Conservation (phyloP, 2,888 invertebrate species). For the Gastracanthus pulcherrimus region DNA sequence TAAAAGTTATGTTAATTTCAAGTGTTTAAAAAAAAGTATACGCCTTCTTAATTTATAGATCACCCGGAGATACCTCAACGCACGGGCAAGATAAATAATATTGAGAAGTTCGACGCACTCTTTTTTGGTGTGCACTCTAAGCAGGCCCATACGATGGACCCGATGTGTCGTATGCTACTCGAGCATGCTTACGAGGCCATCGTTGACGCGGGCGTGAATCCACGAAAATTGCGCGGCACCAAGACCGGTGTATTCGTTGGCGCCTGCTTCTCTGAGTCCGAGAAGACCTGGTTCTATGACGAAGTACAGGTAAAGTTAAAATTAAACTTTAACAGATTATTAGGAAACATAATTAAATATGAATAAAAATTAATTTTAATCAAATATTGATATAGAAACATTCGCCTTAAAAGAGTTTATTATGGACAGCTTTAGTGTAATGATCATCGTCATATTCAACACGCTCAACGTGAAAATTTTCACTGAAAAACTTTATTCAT, state of each 20-base stretch:
- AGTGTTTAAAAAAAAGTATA: too few relatives aligned
- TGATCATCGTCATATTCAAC: too few relatives aligned
- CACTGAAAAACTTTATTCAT: too few relatives aligned
- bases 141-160: constrained; percentile 81
- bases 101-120: constrained; percentile 83
- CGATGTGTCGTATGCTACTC: constrained; percentile 81
- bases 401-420: too few relatives aligned
- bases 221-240: constrained; percentile 82
- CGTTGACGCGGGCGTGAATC: constrained; percentile 80
- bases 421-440: too few relatives aligned
- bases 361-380: too few relatives aligned
- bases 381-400: too few relatives aligned
- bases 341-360: neutral
- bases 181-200: constrained; percentile 82
- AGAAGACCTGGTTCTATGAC: constrained; percentile 85
- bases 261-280: constrained; percentile 85
- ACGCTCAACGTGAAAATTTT: too few relatives aligned
- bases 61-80: constrained; percentile 87
- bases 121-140: constrained; percentile 80
- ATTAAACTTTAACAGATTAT: neutral
- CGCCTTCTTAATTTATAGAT: constrained; percentile 63
- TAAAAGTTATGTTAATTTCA: too few relatives aligned
- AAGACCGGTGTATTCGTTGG: constrained; percentile 88
- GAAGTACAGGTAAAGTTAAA: constrained; percentile 78
- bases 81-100: constrained; percentile 85